Evolutionary conservation across 2,888 invertebrate species (phyloP).

Genomic region (Strigamia crassipes): DNA sequence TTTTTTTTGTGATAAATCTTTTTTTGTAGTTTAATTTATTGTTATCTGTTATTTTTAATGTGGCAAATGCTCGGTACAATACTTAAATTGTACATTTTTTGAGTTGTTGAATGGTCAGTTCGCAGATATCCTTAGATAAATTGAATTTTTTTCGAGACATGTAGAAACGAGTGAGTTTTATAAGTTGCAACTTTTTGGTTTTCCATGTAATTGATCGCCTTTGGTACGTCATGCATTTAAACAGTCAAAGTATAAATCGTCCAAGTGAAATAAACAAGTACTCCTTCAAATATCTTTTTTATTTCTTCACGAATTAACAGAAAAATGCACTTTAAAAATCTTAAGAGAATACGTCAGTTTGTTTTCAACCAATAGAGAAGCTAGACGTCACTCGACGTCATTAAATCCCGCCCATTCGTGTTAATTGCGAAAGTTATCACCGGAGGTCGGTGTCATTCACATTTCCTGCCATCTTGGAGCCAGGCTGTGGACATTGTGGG

Average conservation of each 20-base stretch:
- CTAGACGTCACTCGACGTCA: not conserved
- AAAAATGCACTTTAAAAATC: not conserved
- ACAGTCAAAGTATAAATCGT: not conserved
- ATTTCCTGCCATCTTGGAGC: constrained; percentile 34
- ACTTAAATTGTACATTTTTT: not conserved
- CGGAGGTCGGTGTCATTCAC: constrained; percentile 33
- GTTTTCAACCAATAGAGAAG: not conserved
- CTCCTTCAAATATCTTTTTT: not conserved
- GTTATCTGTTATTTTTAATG: not conserved
- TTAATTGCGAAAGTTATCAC: constrained; percentile 13
- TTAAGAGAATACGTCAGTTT: not conserved
- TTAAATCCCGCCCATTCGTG: not conserved
- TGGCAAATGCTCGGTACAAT: not conserved
- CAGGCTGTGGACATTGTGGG: constrained; percentile 23
- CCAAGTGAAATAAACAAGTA: not conserved
- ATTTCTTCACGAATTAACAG: not conserved
- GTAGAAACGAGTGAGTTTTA: too few species aligned
- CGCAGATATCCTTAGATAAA: too few species aligned
- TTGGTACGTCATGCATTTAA: not conserved
- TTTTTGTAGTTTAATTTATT: not conserved
- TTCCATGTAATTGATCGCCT: too few species aligned
- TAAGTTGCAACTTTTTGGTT: too few species aligned
- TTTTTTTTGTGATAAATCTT: not conserved
- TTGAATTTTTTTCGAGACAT: too few species aligned
- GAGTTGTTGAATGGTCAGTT: not conserved